A percentile compares a stretch with the other conserved stretches of the same genome.
These are phyloP conservation scores for Plusia festucae DNA, from an alignment of 2,888 invertebrate species.

Conservation along the genomic window DNA sequence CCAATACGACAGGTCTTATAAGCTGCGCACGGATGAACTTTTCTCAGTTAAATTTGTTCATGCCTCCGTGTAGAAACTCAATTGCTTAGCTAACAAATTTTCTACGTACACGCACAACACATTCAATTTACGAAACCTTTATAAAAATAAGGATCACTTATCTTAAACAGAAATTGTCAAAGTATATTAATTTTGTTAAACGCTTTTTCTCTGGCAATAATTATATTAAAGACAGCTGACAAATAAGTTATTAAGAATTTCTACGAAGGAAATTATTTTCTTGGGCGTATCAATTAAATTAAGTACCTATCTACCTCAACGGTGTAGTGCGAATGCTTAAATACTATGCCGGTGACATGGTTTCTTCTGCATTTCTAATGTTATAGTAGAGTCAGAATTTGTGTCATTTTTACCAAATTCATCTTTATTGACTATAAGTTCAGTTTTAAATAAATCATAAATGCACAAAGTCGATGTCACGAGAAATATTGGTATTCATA, in stretches of 20 bases:
- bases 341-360: conserved; percentile 21
- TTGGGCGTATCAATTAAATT: conserved; percentile 49
- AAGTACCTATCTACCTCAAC: conserved; percentile 38
- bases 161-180: conserved; percentile 40
- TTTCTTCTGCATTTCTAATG: conserved; percentile 23
- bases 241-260: too few relatives aligned
- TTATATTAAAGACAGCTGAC: conserved; percentile 42
- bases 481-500: not conserved
- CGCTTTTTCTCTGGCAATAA: conserved; percentile 37
- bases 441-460: conserved; percentile 2
- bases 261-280: conserved; percentile 40
- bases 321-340: conserved; percentile 31
- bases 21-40: conserved; percentile 76
- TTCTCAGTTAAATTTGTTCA: conserved; percentile 78
- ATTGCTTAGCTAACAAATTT: conserved; percentile 64
- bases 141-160: conserved; percentile 47
- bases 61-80: conserved; percentile 66
- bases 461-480: not conserved
- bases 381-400: too few relatives aligned
- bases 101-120: conserved; percentile 45
- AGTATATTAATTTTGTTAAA: conserved; percentile 47
- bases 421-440: too few relatives aligned
- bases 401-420: not conserved
- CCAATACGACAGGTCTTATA: conserved; percentile 76
- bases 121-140: conserved; percentile 41